Conservation (phyloP, 2,888 invertebrate genomes). For the Druceiella hillmani region DNA sequence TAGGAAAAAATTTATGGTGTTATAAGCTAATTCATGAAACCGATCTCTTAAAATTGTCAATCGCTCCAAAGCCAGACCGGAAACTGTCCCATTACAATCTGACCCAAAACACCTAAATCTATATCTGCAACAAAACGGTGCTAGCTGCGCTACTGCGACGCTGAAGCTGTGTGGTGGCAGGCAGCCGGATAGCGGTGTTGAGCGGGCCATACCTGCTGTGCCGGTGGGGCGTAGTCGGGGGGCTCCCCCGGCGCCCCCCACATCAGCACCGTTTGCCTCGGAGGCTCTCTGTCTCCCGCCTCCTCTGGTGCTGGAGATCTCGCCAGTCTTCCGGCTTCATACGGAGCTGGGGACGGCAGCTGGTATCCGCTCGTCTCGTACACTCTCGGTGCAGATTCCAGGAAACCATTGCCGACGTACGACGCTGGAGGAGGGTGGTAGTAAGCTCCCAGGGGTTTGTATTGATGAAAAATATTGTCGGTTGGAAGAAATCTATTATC, state of each 20-base stretch:
- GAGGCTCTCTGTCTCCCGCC: conserved; percentile 51
- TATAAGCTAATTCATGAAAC: no score
- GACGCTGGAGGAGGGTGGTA: conserved; percentile 60
- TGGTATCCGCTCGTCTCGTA: conserved; percentile 51
- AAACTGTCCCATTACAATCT: no score
- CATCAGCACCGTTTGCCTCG: conserved; percentile 89
- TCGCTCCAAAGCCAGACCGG: no score
- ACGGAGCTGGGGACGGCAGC: conserved; percentile 52
- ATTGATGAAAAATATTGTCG: conserved; percentile 86
- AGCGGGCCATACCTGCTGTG: conserved; percentile 52
- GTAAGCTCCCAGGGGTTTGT: conserved; percentile 79
- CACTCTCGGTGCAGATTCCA: conserved; percentile 66
- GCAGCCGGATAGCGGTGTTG: conserved; percentile 39
- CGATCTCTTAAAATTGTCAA: no score
- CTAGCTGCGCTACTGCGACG: conserved; percentile 43
- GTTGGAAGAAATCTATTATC: conserved; percentile 72
- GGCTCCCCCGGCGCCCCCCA: conserved; percentile 65
- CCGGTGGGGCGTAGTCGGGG: conserved; percentile 46
- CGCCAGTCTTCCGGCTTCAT: conserved; percentile 43
- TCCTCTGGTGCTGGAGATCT: conserved; percentile 43
- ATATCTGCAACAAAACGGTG: no score
- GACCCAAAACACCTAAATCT: no score
- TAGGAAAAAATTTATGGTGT: no score
- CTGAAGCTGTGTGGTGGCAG: conserved; percentile 46
- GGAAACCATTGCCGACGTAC: conserved; percentile 77